These are phyloP conservation scores for Brotula barbata DNA, from an alignment of 2,797 vertebrate species.

Conservation along the genomic window DNA sequence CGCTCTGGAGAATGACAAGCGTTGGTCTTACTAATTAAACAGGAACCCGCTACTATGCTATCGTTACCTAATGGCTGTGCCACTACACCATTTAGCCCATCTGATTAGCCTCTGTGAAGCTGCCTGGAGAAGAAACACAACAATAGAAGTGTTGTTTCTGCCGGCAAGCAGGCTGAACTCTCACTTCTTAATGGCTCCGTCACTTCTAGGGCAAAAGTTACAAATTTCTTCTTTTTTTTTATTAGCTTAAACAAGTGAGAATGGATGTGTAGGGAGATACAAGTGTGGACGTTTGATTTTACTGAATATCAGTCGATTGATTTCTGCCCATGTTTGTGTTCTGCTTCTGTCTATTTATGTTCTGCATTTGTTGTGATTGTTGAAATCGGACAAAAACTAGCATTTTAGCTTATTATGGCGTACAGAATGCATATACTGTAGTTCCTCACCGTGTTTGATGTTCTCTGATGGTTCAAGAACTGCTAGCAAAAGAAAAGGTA, in stretches of 20 bases:
- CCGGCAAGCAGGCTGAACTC: slow-evolving; percentile 17
- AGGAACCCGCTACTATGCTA: slow-evolving; percentile 57
- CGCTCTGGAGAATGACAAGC: slow-evolving; percentile 37
- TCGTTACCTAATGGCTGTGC: slow-evolving; percentile 68
- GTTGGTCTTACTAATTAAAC: slow-evolving; percentile 56
- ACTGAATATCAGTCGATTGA: neutral
- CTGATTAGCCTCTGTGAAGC: slow-evolving; percentile 64
- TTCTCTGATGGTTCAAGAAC: neutral
- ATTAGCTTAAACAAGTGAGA: slow-evolving; percentile 1
- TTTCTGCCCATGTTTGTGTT: too few species aligned
- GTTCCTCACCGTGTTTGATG: too few species aligned
- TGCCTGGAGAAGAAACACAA: slow-evolving; percentile 29
- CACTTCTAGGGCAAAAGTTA: neutral
- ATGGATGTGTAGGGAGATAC: neutral
- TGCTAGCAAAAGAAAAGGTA: too few species aligned
- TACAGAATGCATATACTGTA: too few species aligned
- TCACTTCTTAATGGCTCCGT: slow-evolving; percentile 12
- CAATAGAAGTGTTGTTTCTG: slow-evolving; percentile 23
- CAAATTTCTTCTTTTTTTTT: slow-evolving; percentile 2
- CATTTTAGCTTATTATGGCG: too few species aligned
- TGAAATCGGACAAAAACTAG: too few species aligned
- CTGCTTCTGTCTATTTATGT: too few species aligned
- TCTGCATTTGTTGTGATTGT: too few species aligned
- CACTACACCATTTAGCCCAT: slow-evolving; percentile 64
- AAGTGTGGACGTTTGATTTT: neutral